These are phyloP conservation scores for Melinaea marsaeus DNA, from an alignment of 2,888 invertebrate species.

Conservation along the genomic window DNA sequence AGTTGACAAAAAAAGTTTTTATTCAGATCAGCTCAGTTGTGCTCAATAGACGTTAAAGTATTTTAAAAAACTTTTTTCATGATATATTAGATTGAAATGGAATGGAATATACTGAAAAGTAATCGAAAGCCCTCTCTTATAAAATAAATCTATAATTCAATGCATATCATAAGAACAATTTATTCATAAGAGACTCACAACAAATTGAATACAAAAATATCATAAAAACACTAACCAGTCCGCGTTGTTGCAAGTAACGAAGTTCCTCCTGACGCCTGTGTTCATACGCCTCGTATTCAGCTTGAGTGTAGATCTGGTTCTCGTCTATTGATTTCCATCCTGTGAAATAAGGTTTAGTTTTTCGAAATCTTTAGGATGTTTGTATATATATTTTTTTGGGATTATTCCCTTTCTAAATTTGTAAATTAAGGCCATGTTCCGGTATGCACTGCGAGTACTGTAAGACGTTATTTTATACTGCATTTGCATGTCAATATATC, in stretches of 20 bases:
- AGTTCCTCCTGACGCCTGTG: constrained; percentile 81
- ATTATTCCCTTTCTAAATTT: too few relatives aligned
- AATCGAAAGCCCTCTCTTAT: neutral
- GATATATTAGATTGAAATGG: neutral
- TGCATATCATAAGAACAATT: neutral
- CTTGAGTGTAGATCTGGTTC: constrained; percentile 87
- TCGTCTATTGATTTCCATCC: constrained; percentile 96
- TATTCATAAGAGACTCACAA: too few relatives aligned
- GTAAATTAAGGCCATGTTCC: too few relatives aligned
- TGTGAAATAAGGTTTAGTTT: constrained; percentile 17
- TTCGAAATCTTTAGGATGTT: neutral
- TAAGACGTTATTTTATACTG: too few relatives aligned
- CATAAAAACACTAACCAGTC: constrained; percentile 76
- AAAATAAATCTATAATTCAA: too few relatives aligned
- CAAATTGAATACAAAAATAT: neutral
- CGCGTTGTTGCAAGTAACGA: constrained; percentile 80
- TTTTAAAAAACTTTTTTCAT: too few relatives aligned
- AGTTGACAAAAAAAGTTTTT: too few relatives aligned
- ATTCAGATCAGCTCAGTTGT: too few relatives aligned
- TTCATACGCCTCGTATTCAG: constrained; percentile 89
- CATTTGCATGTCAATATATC: too few relatives aligned
- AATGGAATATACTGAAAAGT: neutral
- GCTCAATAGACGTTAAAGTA: too few relatives aligned
- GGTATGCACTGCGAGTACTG: too few relatives aligned
- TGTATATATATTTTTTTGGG: neutral